These are phyloP conservation scores for Pogonognathellus flavescens DNA, from an alignment of 1,140 invertebrate genomes.

Conservation along the genomic window DNA sequence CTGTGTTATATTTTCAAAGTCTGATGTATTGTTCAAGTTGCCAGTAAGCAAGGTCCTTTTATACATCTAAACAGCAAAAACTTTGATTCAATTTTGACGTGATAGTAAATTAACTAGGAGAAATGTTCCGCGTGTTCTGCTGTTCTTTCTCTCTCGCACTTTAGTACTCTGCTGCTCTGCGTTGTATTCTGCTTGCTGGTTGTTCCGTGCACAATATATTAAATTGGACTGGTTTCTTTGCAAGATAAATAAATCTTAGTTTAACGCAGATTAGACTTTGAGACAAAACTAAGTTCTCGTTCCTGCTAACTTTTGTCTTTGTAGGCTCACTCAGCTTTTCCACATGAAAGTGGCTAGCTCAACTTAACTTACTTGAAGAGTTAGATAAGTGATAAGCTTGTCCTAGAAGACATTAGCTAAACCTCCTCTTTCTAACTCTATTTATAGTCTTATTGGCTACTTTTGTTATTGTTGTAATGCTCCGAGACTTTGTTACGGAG, in stretches of 20 bases:
- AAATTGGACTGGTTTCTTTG: slow-evolving; percentile 36
- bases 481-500: not conserved
- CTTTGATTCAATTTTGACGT: slow-evolving; percentile 54
- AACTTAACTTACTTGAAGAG: slow-evolving; percentile 33
- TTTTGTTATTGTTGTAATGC: slow-evolving; percentile 12
- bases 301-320: slow-evolving; percentile 36
- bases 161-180: too few relatives aligned
- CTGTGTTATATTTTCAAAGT: slow-evolving; percentile 1
- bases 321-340: slow-evolving; percentile 5
- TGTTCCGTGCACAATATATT: slow-evolving; percentile 39
- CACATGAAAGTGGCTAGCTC: slow-evolving; percentile 29
- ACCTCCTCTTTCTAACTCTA: slow-evolving; percentile 27
- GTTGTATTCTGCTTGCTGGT: not conserved
- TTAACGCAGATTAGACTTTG: slow-evolving; percentile 48
- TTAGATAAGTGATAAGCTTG: slow-evolving; percentile 39
- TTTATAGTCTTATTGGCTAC: not conserved
- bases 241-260: slow-evolving; percentile 47
- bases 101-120: slow-evolving; percentile 54
- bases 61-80: slow-evolving; percentile 37
- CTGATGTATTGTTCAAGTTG: slow-evolving; percentile 20
- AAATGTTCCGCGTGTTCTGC: slow-evolving; percentile 41
- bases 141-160: not conserved
- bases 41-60: slow-evolving; percentile 3
- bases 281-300: slow-evolving; percentile 45
- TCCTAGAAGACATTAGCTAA: slow-evolving; percentile 40